Conservation (phyloP, 2,888 invertebrate genomes). For the Hoplodrina ambigua region DNA sequence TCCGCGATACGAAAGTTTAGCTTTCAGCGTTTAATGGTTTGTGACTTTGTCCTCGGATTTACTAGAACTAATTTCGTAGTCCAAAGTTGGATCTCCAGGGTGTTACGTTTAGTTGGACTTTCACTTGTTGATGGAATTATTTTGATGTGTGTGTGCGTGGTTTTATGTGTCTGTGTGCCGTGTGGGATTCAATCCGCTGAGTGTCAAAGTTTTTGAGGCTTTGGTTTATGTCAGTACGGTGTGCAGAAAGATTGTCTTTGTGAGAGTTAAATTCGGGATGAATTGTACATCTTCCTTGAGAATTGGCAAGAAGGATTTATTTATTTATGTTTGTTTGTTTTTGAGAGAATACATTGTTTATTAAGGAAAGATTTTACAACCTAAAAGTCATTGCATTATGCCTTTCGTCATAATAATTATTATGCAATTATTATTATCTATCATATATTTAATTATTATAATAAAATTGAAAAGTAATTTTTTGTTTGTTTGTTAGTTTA, state of each 20-base stretch:
- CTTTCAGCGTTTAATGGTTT: conserved; percentile 76
- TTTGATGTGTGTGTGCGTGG: conserved; percentile 18
- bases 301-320: neutral
- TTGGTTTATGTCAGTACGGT: conserved; percentile 5
- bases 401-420: too few species aligned
- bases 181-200: conserved; percentile 30
- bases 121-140: conserved; percentile 65
- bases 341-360: too few species aligned
- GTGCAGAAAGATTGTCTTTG: neutral
- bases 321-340: too few species aligned
- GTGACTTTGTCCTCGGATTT: conserved; percentile 75
- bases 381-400: too few species aligned
- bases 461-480: too few species aligned
- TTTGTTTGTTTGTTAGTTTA: too few species aligned
- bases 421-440: too few species aligned
- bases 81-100: conserved; percentile 66
- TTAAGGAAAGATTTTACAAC: too few species aligned
- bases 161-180: conserved; percentile 6
- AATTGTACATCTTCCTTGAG: neutral
- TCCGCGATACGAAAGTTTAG: conserved; percentile 73
- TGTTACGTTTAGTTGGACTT: conserved; percentile 63
- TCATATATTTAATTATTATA: too few species aligned
- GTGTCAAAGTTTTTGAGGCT: conserved; percentile 42
- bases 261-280: neutral
- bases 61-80: conserved; percentile 72